phyloP scores from a whole-genome alignment of 2,888 invertebrate genomes.

The Lepidochrysops patricia region DNA sequence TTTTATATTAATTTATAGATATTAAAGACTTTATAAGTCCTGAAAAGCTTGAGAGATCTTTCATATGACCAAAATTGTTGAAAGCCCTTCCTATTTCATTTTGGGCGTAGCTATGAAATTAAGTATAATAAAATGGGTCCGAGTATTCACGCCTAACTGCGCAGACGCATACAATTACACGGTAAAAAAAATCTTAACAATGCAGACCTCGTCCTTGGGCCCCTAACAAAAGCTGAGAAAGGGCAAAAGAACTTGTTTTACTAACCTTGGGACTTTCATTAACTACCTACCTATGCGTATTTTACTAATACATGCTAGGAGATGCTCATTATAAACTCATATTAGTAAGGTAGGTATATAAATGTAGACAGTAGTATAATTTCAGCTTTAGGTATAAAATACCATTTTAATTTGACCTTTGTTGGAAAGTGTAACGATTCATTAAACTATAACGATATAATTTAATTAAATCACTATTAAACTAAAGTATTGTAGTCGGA shows the following conservation, averaged over 20 bases:
- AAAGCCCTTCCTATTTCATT: conserved; percentile 20
- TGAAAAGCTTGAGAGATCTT: too few species aligned
- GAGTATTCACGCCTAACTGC: conserved; percentile 54
- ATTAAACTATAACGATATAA: neutral
- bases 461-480: neutral
- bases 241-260: conserved; percentile 69
- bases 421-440: too few species aligned
- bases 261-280: conserved; percentile 71
- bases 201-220: conserved; percentile 65
- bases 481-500: conserved; percentile 26
- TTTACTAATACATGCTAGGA: conserved; percentile 25
- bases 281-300: conserved; percentile 62
- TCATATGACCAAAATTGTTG: too few species aligned
- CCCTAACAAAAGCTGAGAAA: conserved; percentile 71
- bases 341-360: too few species aligned
- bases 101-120: conserved; percentile 49
- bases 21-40: too few species aligned
- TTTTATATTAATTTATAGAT: too few species aligned
- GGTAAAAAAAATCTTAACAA: conserved; percentile 64
- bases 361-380: too few species aligned
- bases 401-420: too few species aligned
- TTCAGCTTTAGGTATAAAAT: too few species aligned
- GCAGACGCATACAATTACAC: conserved; percentile 69
- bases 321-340: too few species aligned
- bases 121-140: conserved; percentile 42